These are phyloP conservation scores for Zaprionus vittiger DNA, from an alignment of 1,140 invertebrate genomes.

Conservation along the genomic window DNA sequence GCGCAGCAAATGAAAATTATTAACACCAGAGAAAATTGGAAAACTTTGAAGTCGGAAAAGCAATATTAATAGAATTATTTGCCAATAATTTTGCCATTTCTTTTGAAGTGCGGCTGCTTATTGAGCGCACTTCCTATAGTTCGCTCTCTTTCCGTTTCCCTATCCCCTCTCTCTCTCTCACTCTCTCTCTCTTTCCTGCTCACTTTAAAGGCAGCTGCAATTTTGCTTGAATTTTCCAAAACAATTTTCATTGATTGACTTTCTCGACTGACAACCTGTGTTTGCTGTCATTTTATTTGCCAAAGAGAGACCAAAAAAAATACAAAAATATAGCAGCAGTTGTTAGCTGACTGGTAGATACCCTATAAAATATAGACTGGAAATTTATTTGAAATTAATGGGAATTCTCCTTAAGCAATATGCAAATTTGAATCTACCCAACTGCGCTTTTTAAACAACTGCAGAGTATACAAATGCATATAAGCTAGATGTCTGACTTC, in stretches of 20 bases:
- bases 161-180: neutral
- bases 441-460: neutral
- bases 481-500: constrained; percentile 32
- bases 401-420: neutral
- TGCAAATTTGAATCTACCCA: neutral
- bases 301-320: constrained; percentile 8
- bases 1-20: constrained; percentile 70
- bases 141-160: neutral
- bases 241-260: constrained; percentile 63
- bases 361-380: neutral
- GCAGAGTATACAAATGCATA: constrained; percentile 43
- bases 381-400: neutral
- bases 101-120: constrained; percentile 51
- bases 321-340: neutral
- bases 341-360: neutral
- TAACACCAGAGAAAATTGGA: constrained; percentile 56
- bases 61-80: constrained; percentile 25
- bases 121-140: constrained; percentile 1
- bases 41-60: constrained; percentile 66
- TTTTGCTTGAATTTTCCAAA: constrained; percentile 39
- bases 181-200: neutral
- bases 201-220: constrained; percentile 32
- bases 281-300: constrained; percentile 56
- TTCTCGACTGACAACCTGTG: constrained; percentile 47
- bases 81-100: constrained; percentile 42